phyloP scores from a whole-genome alignment of 2,113 vertebrate genomes.

The Spea multiplicata region DNA sequence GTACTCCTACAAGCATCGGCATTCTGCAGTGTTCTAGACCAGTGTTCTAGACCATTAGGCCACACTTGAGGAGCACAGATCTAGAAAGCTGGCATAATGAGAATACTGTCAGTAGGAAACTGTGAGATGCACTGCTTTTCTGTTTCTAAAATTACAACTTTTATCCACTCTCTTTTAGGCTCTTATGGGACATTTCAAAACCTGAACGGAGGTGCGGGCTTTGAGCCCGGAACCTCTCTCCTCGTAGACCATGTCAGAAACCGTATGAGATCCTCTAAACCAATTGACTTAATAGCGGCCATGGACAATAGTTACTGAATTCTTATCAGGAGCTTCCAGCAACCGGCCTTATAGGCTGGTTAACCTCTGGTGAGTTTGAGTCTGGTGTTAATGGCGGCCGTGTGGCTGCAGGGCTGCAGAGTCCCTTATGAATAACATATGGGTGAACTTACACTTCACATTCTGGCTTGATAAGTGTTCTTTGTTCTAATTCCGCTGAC shows the following conservation, averaged over 20 bases:
- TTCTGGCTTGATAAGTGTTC: not conserved
- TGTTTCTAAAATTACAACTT: not conserved
- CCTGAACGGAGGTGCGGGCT: not conserved
- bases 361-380: slow-evolving; percentile 4
- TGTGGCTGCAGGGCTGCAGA: too few relatives aligned
- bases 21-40: too few relatives aligned
- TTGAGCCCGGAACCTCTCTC: not conserved
- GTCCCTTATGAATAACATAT: too few relatives aligned
- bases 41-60: too few relatives aligned
- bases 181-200: not conserved
- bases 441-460: too few relatives aligned
- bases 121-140: not conserved
- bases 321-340: not conserved
- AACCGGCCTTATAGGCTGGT: not conserved
- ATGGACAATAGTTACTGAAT: slow-evolving; percentile 18
- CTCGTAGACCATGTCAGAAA: not conserved
- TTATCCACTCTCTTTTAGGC: not conserved
- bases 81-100: too few relatives aligned
- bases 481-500: not conserved
- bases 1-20: too few relatives aligned
- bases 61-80: too few relatives aligned
- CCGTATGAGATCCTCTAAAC: not conserved
- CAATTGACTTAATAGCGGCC: not conserved
- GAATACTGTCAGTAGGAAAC: too few relatives aligned
- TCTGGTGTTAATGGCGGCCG: not conserved